A percentile compares a stretch with the other conserved stretches of the same genome.
Conservation (phyloP, 2,797 vertebrate genomes). For the Gastrophryne carolinensis region DNA sequence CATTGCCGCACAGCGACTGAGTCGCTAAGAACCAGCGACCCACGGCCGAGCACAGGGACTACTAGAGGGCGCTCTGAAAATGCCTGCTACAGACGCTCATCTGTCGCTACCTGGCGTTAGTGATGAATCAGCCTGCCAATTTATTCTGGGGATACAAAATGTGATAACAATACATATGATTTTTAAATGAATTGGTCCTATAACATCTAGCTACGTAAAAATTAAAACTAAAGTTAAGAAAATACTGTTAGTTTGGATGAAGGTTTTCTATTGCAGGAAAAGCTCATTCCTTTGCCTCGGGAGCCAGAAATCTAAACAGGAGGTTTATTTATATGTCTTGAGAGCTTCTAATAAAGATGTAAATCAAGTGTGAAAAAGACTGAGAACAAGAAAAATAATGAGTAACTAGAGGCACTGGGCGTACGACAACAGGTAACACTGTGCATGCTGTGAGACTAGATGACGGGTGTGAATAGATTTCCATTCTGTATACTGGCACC, state of each 20-base stretch:
- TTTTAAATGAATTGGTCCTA: neutral
- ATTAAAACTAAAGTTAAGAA: neutral
- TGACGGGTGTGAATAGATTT: neutral
- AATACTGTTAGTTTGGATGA: neutral
- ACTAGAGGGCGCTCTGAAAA: too few relatives aligned
- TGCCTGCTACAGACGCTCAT: too few relatives aligned
- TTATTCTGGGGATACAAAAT: neutral
- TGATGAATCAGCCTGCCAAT: too few relatives aligned
- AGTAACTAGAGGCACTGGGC: neutral
- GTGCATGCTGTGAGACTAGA: neutral
- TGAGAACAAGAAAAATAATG: neutral
- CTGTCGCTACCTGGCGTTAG: too few relatives aligned
- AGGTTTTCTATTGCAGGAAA: conserved; percentile 37
- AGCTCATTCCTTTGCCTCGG: conserved; percentile 55
- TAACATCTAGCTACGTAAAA: neutral
- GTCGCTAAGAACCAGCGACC: too few relatives aligned
- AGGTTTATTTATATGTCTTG: conserved; percentile 57
- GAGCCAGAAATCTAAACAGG: conserved; percentile 58
- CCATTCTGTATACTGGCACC: neutral
- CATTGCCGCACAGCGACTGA: too few relatives aligned
- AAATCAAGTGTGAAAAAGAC: conserved; percentile 57
- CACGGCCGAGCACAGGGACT: too few relatives aligned
- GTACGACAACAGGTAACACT: neutral
- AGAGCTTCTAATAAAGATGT: conserved; percentile 63
- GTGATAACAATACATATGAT: neutral